These are phyloP conservation scores for Pentamera pediparva DNA, from an alignment of 53 echinoderm and acorn worm species.

Conservation along the genomic window DNA sequence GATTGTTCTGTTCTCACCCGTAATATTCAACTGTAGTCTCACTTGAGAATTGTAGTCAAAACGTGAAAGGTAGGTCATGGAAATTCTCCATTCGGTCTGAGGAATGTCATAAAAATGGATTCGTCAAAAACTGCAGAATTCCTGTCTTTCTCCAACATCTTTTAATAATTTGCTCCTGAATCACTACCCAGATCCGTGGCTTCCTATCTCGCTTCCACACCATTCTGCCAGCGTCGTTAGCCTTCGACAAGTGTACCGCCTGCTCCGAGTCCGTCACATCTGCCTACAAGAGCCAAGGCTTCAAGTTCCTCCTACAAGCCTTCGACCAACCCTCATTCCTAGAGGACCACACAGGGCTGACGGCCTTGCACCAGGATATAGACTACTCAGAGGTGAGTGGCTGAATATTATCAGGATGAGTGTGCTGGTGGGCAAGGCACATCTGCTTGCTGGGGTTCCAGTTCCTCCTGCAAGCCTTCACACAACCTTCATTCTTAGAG, in stretches of 20 bases:
- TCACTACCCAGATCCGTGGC: constrained; percentile 84
- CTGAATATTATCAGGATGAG: too few relatives aligned
- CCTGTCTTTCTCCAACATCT: too few relatives aligned
- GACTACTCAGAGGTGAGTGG: constrained; percentile 72
- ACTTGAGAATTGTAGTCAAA: too few relatives aligned
- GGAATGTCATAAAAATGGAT: too few relatives aligned
- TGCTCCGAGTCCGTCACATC: constrained; percentile 62
- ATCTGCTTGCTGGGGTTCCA: constrained; percentile 80
- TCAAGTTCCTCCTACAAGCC: constrained; percentile 81
- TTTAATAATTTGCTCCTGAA: background rate
- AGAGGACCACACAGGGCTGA: constrained; percentile 89
- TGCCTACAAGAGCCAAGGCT: constrained; percentile 75
- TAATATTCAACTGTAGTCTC: too few relatives aligned
- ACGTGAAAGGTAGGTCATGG: too few relatives aligned
- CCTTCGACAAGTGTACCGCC: constrained; percentile 91
- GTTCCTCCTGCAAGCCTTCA: constrained; percentile 85
- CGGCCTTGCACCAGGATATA: constrained; percentile 64
- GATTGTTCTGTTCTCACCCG: too few relatives aligned
- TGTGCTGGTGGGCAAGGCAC: too few relatives aligned
- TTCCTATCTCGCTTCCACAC: constrained; percentile 85
- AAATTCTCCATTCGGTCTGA: too few relatives aligned
- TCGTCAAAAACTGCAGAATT: too few relatives aligned
- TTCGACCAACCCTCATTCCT: constrained; percentile 85
- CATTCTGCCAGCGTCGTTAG: constrained; percentile 77
- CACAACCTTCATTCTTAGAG: constrained; percentile 82